Evolutionary conservation across 1,140 invertebrate species (phyloP), one percentile per base, ranked within the genome.

Genomic region (Lepidurus packardi): DNA sequence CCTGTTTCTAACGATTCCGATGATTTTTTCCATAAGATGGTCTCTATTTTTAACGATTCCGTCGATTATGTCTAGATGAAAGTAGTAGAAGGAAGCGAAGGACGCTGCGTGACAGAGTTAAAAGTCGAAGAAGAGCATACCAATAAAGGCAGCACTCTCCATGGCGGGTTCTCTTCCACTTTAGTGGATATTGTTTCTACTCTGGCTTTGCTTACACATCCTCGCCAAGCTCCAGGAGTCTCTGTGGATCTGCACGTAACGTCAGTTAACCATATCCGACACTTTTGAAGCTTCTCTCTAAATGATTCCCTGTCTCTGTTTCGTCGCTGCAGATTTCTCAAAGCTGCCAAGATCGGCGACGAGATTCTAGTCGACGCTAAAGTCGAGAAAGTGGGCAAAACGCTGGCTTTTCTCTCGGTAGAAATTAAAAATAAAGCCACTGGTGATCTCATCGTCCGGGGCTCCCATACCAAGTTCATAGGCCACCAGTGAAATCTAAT

Each of bases 171-270:
- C 80, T 93, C 91, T 11, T 90, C 91, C 11, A 92, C 92, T 4
- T 82, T 97, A 16, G 89, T 97, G 10, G 95, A 98, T 85, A 87
- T 88, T 78, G 84, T 96, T 16, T 95, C 95, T 7, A 93, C 93
- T 0, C 90, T 91, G 83, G 94, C 93, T 1, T 82, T 96, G 7
- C 89, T 92, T 82, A 90, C 92, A 0, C 85, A 80, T 76, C 78
- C 81, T 24, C 77, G 74, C 44, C 85, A 88, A 79, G 83, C 85
- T 43, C 86, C 90, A 78, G 91, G 93, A 45, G 89, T 91, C 41
- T 93, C 92, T 13, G 89, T 95, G 16, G 89, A 94, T 82, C 83
- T 95, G 11, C 88, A 90, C 82, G 86, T 94, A 1, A 86, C 88
- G 90, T 92, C 88, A 87, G 88, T 82, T 73, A 42, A 43, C 7